Evolutionary conservation across 1,140 invertebrate genomes (phyloP).

Genomic region (Anastrepha obliqua): DNA sequence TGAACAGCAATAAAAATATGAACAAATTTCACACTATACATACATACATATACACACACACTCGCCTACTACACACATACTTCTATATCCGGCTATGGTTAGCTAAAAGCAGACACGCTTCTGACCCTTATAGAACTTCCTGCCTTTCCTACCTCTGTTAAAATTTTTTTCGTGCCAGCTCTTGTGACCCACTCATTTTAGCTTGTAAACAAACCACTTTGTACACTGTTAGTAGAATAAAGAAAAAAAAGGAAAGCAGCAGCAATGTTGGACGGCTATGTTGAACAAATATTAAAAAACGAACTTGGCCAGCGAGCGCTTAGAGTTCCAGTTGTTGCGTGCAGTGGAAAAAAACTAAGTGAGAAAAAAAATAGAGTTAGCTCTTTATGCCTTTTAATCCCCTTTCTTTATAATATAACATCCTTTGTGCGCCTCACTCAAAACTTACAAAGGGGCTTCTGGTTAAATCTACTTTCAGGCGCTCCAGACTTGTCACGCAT

Average conservation of each 20-base stretch:
- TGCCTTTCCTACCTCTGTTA: neutral
- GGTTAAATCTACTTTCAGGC: slow-evolving; percentile 11
- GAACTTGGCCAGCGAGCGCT: neutral
- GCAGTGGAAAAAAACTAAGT: neutral
- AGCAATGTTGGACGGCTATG: neutral
- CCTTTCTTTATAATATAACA: slow-evolving; percentile 19
- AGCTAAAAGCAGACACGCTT: neutral
- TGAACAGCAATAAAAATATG: slow-evolving; percentile 27
- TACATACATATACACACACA: neutral
- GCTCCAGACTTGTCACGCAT: slow-evolving; percentile 31
- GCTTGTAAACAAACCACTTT: slow-evolving; percentile 51
- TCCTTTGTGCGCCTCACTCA: neutral
- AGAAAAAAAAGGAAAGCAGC: neutral
- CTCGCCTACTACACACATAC: neutral
- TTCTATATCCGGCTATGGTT: neutral
- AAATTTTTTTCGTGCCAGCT: neutral
- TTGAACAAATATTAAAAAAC: slow-evolving; percentile 38
- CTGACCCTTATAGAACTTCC: neutral
- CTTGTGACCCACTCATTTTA: slow-evolving; percentile 49
- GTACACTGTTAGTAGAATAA: neutral
- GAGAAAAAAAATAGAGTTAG: neutral
- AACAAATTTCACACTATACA: neutral
- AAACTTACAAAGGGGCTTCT: neutral
- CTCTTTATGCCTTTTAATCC: slow-evolving; percentile 14
- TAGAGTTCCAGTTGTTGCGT: neutral